Base-by-base conservation (phyloP, 2,797 vertebrate genomes). In the Chaetophractus vellerosus region DNA sequence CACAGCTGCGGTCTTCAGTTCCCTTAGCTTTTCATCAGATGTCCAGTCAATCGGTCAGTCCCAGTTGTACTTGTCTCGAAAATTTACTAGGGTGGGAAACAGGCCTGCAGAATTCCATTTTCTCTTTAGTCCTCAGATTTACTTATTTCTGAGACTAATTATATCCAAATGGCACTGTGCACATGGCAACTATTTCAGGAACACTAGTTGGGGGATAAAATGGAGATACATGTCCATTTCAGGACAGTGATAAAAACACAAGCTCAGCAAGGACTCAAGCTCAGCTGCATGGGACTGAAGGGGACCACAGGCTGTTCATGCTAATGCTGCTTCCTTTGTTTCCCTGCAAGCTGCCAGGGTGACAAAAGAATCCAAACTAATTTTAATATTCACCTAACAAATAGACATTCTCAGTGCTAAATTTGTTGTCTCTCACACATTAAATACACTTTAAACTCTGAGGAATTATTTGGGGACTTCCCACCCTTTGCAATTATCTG, bases 361-460 rank as follows among this genome's bases (percentile, higher is more conserved):
- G 23, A 24, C n/a, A 68, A 90, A 88, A 80, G 24, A 86, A 83
- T 45, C 18, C 45, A 93, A 92, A 81, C 57, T 61, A 79, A 14
- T 88, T 88, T 92, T 88, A 90, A 86, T 18, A 41, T 55, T 80
- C 45, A 61, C 23, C 52, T 82, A 76, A 33, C 26, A 86, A 83
- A 88, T 9, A 74, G 28, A 41, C 36, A 82, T 10, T 61, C 48
- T 52, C 19, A 69, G 33, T 24, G 9, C 12, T 96, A 88, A 79
- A 55, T 81, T 0, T 79, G 55, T 38, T 63, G 41, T 61, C 85
- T 48, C 9, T 36, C 12, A 12, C 14, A 57, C 19, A 86, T 8
- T 57, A 50, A 87, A 55, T 72, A 38, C 6, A 82, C 24, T 81
- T 69, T 41, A 71, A 68, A 86, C n/a, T 66, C 75, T 78, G 23